phyloP scores from a whole-genome alignment of 2,888 invertebrate genomes.

The Lapara coniferarum region DNA sequence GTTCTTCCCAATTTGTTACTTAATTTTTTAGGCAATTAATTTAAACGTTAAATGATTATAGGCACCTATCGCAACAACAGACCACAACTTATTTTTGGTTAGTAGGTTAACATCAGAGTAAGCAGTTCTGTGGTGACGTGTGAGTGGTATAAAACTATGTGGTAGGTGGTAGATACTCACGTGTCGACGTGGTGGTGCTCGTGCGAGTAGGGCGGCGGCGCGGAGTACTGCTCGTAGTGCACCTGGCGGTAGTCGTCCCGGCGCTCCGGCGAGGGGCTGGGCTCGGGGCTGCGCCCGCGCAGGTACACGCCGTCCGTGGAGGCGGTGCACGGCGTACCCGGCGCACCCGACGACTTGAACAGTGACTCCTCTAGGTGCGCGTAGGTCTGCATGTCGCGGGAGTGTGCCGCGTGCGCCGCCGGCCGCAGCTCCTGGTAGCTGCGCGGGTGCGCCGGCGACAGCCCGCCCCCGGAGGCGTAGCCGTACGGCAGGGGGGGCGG shows the following conservation, averaged over 20 bases:
- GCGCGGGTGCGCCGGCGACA: slow-evolving; percentile 73
- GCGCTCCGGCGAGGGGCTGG: slow-evolving; percentile 64
- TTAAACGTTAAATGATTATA: too few species aligned
- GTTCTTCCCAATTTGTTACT: too few species aligned
- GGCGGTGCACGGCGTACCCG: slow-evolving; percentile 48
- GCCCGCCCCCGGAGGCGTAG: slow-evolving; percentile 63
- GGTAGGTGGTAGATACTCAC: slow-evolving; percentile 53
- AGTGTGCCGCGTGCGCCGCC: slow-evolving; percentile 56
- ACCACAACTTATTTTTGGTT: background rate
- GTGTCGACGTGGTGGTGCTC: slow-evolving; percentile 66
- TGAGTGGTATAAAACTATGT: background rate
- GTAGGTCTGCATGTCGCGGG: slow-evolving; percentile 78
- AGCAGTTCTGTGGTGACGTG: background rate
- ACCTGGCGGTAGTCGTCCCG: slow-evolving; percentile 66
- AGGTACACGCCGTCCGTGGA: slow-evolving; percentile 65
- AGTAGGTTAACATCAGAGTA: background rate
- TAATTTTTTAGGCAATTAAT: too few species aligned
- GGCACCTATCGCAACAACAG: too few species aligned
- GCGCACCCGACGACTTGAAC: slow-evolving; percentile 52
- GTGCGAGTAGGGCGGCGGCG: slow-evolving; percentile 62
- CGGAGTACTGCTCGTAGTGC: slow-evolving; percentile 70
- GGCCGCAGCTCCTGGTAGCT: slow-evolving; percentile 80
- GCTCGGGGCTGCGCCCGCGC: slow-evolving; percentile 65
- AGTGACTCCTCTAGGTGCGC: slow-evolving; percentile 69
- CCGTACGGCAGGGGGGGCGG: slow-evolving; percentile 70